Evolutionary conservation across 2,888 invertebrate species (phyloP), one percentile per base, ranked within the genome.

Genomic region (Cepaea hortensis): DNA sequence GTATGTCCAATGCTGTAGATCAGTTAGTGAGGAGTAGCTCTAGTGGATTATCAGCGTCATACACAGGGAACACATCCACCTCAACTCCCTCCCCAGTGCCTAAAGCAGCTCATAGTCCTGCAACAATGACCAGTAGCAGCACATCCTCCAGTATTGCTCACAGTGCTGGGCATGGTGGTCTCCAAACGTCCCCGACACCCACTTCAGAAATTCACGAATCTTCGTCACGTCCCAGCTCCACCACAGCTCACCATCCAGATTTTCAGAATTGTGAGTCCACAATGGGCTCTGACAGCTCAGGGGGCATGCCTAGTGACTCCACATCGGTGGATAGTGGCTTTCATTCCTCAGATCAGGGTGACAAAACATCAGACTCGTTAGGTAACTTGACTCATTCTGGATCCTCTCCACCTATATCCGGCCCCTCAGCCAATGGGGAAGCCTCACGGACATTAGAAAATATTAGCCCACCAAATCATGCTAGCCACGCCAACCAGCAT

Each of bases 1-100:
- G 86, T 76, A 89, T 90, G 90, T 88, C 89, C 50, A 88, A 89
- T 61, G 87, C 90, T 83, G 89, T 90, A 73, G 89, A 90, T 79
- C 89, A 90, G 85, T 84, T 89, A 82, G 87, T 87, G 46, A 86
- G 87, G 23, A 83, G 85, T 18, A 82, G 87, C 85, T 76, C 84
- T 6, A 82, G 83, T 35, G 83, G 81, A 15, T 50, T 86, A 81
- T 65, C 84, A 48, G 50, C 85, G 46, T 85, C 88, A 46, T 75
- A 81, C 46, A 77, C 85, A 50, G 81, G 81, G 20, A 81, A 85
- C 46, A 35, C 61, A 23, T 61, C 86, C 80, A 81, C 86, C 68
- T 83, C 85, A 61, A 79, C 77, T 55, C 65, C 86, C 55, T 84
- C 87, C 68, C 87, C 87, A 75, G 87, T 83, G 81, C 87, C 87